A percentile compares a stretch with the other conserved stretches of the same genome.
Evolutionary conservation across 2,888 invertebrate species (phyloP).

Genomic region (Drosophila nigricruria): DNA sequence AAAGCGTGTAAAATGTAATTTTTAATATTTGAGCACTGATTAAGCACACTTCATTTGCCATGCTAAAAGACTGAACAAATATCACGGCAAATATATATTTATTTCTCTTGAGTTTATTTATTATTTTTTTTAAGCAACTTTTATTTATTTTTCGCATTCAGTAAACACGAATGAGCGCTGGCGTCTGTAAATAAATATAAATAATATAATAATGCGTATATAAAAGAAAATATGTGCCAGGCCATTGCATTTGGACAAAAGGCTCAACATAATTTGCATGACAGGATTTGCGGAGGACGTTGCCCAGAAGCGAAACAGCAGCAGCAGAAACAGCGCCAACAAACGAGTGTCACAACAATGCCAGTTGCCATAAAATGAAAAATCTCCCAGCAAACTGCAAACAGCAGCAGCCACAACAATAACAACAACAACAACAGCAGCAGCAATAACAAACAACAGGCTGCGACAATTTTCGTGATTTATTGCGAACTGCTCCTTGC

Average conservation of each 20-base stretch:
- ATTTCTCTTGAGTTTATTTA: conserved; percentile 8
- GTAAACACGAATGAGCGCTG: conserved; percentile 2
- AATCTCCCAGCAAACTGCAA: conserved; percentile 25
- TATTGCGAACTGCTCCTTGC: conserved; percentile 46
- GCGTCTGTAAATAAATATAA: conserved; percentile 39
- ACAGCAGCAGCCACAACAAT: conserved; percentile 24
- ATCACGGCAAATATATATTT: neutral
- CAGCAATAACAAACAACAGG: conserved; percentile 23
- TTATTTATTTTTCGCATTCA: conserved; percentile 16
- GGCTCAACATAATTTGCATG: conserved; percentile 65
- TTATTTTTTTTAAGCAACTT: neutral
- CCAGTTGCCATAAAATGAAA: conserved; percentile 44
- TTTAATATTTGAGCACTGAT: conserved; percentile 31
- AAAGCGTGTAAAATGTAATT: neutral
- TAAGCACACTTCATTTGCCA: conserved; percentile 21
- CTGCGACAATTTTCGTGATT: conserved; percentile 64
- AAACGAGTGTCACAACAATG: conserved; percentile 68
- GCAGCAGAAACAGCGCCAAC: conserved; percentile 15
- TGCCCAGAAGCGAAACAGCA: conserved; percentile 27
- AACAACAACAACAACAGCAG: conserved; percentile 19
- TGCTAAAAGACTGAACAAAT: conserved; percentile 19
- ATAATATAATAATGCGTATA: conserved; percentile 55
- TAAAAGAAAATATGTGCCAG: conserved; percentile 55
- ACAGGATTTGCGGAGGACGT: conserved; percentile 50
- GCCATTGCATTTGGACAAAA: conserved; percentile 64